Conservation (phyloP, 2,888 invertebrate genomes). For the Byasa hedistus region DNA sequence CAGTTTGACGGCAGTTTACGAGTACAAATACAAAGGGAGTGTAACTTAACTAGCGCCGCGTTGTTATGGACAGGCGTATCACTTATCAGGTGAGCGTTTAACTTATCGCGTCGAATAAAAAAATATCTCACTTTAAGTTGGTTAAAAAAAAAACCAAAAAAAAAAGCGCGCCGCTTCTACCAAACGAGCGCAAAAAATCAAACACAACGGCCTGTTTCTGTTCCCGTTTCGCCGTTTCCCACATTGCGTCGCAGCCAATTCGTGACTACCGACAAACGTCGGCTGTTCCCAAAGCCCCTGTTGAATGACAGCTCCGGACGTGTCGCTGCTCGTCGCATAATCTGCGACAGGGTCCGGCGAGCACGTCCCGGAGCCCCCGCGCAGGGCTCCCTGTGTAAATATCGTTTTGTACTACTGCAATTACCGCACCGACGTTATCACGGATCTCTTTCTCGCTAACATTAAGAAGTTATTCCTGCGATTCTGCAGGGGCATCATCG, state of each 20-base stretch:
- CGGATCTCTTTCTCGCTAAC: too few relatives aligned
- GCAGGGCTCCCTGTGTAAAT: neutral
- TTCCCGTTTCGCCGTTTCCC: conserved; percentile 36
- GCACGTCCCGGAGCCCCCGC: conserved; percentile 33
- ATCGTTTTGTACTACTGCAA: too few relatives aligned
- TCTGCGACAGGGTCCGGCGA: conserved; percentile 28
- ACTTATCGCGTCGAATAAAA: too few relatives aligned
- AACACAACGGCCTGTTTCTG: neutral
- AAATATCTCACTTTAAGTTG: too few relatives aligned
- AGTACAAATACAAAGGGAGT: too few relatives aligned
- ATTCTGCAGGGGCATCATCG: too few relatives aligned
- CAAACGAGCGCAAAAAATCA: neutral
- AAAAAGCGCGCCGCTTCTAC: neutral
- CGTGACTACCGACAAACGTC: conserved; percentile 45
- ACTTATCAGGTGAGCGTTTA: too few relatives aligned
- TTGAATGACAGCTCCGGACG: conserved; percentile 40
- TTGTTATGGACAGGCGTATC: too few relatives aligned
- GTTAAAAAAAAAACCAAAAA: conserved; percentile 12
- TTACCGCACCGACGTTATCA: too few relatives aligned
- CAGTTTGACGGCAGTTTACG: too few relatives aligned
- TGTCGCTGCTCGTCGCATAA: conserved; percentile 43
- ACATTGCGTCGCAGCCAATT: conserved; percentile 33
- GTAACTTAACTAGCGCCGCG: too few relatives aligned
- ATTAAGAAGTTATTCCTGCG: too few relatives aligned
- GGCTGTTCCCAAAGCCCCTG: conserved; percentile 36